These are phyloP conservation scores for Melanargia galathea DNA, from an alignment of 2,888 invertebrate genomes.

Conservation along the genomic window DNA sequence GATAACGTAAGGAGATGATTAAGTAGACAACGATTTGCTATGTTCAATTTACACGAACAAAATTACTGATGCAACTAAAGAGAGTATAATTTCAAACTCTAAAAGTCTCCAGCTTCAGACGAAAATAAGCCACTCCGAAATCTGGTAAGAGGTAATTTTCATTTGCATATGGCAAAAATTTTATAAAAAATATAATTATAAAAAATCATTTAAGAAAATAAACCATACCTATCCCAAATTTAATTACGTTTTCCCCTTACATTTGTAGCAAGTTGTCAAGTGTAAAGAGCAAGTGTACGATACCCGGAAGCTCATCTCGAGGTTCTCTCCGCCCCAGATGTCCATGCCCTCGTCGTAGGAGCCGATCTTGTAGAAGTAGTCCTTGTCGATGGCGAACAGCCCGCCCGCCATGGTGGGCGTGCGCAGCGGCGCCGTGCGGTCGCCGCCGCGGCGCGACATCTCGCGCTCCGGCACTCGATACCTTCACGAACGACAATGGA, in stretches of 20 bases:
- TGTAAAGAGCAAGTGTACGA: conserved; percentile 53
- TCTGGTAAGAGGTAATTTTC: neutral
- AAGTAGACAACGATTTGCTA: neutral
- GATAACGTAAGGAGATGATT: neutral
- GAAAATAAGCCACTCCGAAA: neutral
- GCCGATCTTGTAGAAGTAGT: conserved; percentile 98
- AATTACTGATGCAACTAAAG: neutral
- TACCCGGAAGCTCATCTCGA: conserved; percentile 97
- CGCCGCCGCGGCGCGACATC: conserved; percentile 95
- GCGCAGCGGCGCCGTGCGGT: conserved; percentile 94
- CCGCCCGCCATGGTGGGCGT: conserved; percentile 99
- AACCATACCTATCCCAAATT: no score
- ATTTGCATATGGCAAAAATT: neutral
- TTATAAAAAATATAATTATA: neutral
- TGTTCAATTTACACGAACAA: neutral
- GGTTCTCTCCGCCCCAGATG: conserved; percentile 99
- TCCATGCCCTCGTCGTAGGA: conserved; percentile 99
- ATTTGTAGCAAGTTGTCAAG: neutral
- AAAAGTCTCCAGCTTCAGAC: neutral
- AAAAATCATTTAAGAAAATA: no score
- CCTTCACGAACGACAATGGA: conserved; percentile 73
- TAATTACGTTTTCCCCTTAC: neutral
- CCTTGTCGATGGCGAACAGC: conserved; percentile 95
- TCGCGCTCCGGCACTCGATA: conserved; percentile 99
- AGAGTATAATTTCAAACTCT: neutral